Evolutionary conservation across 2,797 vertebrate species (phyloP), one percentile per base, ranked within the genome.

Genomic region (Tolypeutes matacus): DNA sequence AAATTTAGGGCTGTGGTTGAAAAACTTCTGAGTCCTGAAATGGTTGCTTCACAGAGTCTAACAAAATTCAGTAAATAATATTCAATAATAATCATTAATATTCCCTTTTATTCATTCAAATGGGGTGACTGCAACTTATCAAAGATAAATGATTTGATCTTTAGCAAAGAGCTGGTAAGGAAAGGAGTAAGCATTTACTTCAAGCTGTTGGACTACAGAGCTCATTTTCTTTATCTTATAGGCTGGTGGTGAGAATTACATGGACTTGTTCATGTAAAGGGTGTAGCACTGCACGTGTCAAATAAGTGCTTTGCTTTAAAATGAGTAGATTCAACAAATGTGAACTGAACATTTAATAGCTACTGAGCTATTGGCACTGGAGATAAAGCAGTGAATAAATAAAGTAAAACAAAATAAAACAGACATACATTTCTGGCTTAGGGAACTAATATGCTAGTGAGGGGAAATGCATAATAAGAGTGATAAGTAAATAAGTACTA

Each of bases 11-110:
- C 67, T 87, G 25, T 86, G 84, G 70, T 81, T 81, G 46, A 84
- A 83, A 86, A 56, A 34, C 7, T 53, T 91, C 64, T 70, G 58
- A 39, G 4, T 53, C 49, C 82, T 92, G 67, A 77, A 72, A 11
- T 69, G 31, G 21, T 20, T 90, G 53, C 39, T 91, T 93, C 20
- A 12, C 18, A 60, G 21, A 78, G 20, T 76, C 53, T 89, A 65
- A 96, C 36, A 89, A 89, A 92, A 91, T 46, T n/a, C 17, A 86
- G 82, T 15, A 86, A 56, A 42, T n/a, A 51, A 20, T 27, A 46
- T 29, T 73, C 58, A 72, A 65, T 29, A 51, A 65, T 29, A 49
- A 70, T n/a, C 65, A 46, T 73, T 67, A 87, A 34, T 67, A 51
- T 77, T 80, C n/a, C 23, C 10, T 67, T 36, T 56, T 53, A 76